Conservation (phyloP, 1,140 invertebrate species). For the Cyclina sinensis region DNA sequence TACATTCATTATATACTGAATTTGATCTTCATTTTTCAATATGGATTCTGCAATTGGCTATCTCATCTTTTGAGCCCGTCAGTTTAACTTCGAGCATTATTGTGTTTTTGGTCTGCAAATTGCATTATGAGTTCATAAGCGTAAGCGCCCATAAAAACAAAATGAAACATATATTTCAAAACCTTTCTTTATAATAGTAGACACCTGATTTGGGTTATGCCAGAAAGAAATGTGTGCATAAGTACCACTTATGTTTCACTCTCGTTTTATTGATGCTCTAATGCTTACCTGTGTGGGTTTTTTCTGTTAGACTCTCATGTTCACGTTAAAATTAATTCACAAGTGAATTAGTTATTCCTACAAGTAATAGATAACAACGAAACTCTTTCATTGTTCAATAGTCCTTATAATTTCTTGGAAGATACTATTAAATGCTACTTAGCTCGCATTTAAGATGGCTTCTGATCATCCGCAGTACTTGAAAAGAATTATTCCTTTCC, state of each 20-base stretch:
- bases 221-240: neutral
- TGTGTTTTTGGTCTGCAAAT: neutral
- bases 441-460: neutral
- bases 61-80: neutral
- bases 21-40: neutral
- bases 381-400: neutral
- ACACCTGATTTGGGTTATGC: conserved; percentile 35
- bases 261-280: conserved; percentile 25
- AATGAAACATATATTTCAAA: conserved; percentile 3
- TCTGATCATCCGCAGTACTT: too few relatives aligned
- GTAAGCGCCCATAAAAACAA: conserved; percentile 19
- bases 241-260: conserved; percentile 47
- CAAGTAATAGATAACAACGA: neutral
- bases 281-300: neutral
- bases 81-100: too few relatives aligned
- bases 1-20: too few relatives aligned
- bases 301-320: conserved; percentile 18
- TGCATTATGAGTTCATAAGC: too few relatives aligned
- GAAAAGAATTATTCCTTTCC: too few relatives aligned
- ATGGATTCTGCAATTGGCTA: neutral
- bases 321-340: neutral
- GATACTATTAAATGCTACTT: neutral
- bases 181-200: conserved; percentile 22
- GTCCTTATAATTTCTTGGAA: neutral
- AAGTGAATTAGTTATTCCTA: neutral